phyloP scores from a whole-genome alignment of 2,888 invertebrate species.

The Sesia bembeciformis region DNA sequence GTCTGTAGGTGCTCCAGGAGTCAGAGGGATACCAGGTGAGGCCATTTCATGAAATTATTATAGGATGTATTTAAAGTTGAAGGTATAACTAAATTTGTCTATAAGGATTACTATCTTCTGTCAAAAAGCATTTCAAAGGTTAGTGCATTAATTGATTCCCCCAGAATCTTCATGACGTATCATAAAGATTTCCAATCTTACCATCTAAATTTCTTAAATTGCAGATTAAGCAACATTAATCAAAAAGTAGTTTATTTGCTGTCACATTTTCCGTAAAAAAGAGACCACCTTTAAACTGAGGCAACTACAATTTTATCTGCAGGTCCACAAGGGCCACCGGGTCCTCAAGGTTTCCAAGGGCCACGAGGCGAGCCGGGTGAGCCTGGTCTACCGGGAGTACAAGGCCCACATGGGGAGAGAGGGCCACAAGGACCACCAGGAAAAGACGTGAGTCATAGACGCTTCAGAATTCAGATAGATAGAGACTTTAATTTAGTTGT shows the following conservation, averaged over 20 bases:
- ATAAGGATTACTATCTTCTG: too few relatives aligned
- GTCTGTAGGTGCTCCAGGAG: conserved; percentile 85
- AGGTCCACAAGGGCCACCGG: conserved; percentile 68
- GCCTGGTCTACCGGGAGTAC: conserved; percentile 77
- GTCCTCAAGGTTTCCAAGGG: conserved; percentile 88
- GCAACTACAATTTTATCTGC: neutral
- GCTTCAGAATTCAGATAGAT: neutral
- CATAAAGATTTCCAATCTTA: too few relatives aligned
- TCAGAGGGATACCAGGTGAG: conserved; percentile 84
- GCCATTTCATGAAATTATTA: neutral
- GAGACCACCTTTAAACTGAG: neutral
- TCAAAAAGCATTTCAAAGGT: too few relatives aligned
- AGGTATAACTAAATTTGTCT: too few relatives aligned
- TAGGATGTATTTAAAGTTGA: conserved; percentile 1
- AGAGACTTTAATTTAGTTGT: neutral
- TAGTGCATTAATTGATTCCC: too few relatives aligned
- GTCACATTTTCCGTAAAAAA: too few relatives aligned
- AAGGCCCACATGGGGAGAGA: conserved; percentile 79
- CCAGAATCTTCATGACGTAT: too few relatives aligned
- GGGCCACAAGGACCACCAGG: conserved; percentile 82
- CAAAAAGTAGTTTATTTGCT: too few relatives aligned
- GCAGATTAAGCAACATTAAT: too few relatives aligned
- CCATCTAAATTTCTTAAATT: too few relatives aligned
- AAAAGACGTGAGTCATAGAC: conserved; percentile 77
- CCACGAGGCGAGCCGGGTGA: conserved; percentile 87